Evolutionary conservation across 2,113 vertebrate genomes (phyloP).

Genomic region (Nibea coibor): DNA sequence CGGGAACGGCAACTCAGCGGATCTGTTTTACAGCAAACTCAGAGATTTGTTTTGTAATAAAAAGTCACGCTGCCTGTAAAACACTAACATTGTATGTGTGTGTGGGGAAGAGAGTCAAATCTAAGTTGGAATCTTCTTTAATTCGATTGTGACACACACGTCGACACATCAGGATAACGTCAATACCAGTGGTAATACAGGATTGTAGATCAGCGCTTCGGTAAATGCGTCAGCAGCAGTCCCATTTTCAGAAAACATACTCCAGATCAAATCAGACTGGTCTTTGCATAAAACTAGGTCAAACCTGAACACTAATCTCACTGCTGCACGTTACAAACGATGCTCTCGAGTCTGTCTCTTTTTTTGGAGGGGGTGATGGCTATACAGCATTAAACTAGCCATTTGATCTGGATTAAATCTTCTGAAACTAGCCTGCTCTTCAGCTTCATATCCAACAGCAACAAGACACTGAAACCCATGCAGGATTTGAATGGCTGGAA

Average conservation of each 20-base stretch:
- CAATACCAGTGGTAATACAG: constrained; percentile 71
- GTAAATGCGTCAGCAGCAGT: constrained; percentile 51
- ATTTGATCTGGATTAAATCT: constrained; percentile 61
- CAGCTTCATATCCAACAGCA: constrained; percentile 59
- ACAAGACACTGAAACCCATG: constrained; percentile 74
- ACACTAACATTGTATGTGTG: neutral
- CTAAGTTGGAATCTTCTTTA: constrained; percentile 76
- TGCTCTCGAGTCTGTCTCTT: neutral
- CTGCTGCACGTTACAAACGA: constrained; percentile 11
- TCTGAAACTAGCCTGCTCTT: constrained; percentile 57
- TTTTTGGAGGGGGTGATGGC: neutral
- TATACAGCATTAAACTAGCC: neutral
- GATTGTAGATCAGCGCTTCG: constrained; percentile 53
- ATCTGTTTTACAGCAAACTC: no score
- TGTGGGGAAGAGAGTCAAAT: constrained; percentile 57
- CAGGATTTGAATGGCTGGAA: constrained; percentile 66
- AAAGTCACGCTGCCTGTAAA: no score
- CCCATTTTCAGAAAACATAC: constrained; percentile 66
- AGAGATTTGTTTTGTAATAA: no score
- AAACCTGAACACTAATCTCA: constrained; percentile 9
- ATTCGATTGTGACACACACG: constrained; percentile 73
- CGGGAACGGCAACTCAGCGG: no score
- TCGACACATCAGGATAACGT: constrained; percentile 71
- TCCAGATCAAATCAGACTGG: constrained; percentile 56
- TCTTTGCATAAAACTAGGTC: constrained; percentile 14